A percentile compares a stretch with the other conserved stretches of the same genome.
Evolutionary conservation across 2,888 invertebrate species (phyloP).

Genomic region (Proisotoma minuta): DNA sequence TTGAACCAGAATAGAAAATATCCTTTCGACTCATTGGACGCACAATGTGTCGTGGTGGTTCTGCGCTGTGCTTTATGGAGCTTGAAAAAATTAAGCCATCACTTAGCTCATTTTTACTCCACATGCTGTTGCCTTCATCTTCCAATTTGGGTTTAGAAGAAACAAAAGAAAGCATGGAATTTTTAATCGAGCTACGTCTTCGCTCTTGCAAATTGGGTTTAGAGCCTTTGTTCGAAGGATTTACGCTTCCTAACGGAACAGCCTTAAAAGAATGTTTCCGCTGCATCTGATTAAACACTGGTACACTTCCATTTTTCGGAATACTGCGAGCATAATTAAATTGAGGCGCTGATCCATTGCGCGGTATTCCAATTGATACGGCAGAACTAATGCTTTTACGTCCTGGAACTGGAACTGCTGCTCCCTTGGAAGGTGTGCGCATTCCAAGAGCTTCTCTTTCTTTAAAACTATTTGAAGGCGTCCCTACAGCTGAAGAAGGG

Average conservation of each 20-base stretch:
- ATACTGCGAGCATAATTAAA: slow-evolving; percentile 49
- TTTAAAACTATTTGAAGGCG: slow-evolving; percentile 27
- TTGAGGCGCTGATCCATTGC: slow-evolving; percentile 48
- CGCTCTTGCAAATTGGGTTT: slow-evolving; percentile 41
- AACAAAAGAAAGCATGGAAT: slow-evolving; percentile 32
- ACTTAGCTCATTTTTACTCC: slow-evolving; percentile 47
- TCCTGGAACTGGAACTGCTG: slow-evolving; percentile 42
- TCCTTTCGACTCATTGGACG: slow-evolving; percentile 89
- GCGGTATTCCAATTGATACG: slow-evolving; percentile 38
- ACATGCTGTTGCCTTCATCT: slow-evolving; percentile 44
- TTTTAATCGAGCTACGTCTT: slow-evolving; percentile 33
- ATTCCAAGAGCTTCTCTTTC: slow-evolving; percentile 25
- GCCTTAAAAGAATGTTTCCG: slow-evolving; percentile 53
- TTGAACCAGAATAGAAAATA: slow-evolving; percentile 95
- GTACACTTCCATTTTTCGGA: slow-evolving; percentile 82
- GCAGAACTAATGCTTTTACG: slow-evolving; percentile 30
- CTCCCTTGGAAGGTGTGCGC: slow-evolving; percentile 37
- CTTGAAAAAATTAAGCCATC: slow-evolving; percentile 46
- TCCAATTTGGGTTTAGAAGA: slow-evolving; percentile 34
- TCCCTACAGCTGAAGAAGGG: slow-evolving; percentile 21
- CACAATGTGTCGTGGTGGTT: slow-evolving; percentile 61
- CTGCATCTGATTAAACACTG: slow-evolving; percentile 78
- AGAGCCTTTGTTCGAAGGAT: slow-evolving; percentile 28
- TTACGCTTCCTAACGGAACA: slow-evolving; percentile 39
- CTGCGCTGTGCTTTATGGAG: slow-evolving; percentile 44